These are phyloP conservation scores for Tamandua tetradactyla DNA, from an alignment of 2,797 vertebrate species.

Conservation along the genomic window DNA sequence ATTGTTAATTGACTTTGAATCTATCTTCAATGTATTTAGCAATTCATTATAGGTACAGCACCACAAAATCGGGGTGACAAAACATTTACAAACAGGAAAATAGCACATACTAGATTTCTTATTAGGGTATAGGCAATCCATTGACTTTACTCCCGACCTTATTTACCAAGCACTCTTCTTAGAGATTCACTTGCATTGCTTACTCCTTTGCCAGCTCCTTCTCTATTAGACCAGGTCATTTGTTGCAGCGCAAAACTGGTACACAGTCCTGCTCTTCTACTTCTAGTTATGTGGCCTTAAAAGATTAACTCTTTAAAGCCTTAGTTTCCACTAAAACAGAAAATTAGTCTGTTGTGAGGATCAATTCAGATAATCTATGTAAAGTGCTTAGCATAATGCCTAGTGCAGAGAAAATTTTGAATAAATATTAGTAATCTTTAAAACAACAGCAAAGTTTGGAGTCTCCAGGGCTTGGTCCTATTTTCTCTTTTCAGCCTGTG, in stretches of 20 bases:
- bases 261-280: neutral
- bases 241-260: neutral
- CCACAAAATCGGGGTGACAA: conserved; percentile 39
- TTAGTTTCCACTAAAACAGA: conserved; percentile 25
- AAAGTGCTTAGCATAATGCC: neutral
- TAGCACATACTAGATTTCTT: neutral
- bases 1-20: conserved; percentile 48
- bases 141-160: neutral
- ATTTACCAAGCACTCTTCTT: neutral
- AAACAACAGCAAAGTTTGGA: neutral
- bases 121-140: neutral
- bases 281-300: conserved; percentile 11
- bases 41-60: too few species aligned
- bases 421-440: conserved; percentile 20
- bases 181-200: neutral
- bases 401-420: neutral
- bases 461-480: neutral
- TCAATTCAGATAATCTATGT: neutral
- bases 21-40: conserved; percentile 1
- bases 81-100: neutral
- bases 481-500: neutral
- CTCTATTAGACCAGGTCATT: neutral
- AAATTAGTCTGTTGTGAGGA: conserved; percentile 19
- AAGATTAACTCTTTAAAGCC: conserved; percentile 6
- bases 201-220: neutral